phyloP scores from a whole-genome alignment of 2,113 vertebrate genomes.

The Crotalus helleri region DNA sequence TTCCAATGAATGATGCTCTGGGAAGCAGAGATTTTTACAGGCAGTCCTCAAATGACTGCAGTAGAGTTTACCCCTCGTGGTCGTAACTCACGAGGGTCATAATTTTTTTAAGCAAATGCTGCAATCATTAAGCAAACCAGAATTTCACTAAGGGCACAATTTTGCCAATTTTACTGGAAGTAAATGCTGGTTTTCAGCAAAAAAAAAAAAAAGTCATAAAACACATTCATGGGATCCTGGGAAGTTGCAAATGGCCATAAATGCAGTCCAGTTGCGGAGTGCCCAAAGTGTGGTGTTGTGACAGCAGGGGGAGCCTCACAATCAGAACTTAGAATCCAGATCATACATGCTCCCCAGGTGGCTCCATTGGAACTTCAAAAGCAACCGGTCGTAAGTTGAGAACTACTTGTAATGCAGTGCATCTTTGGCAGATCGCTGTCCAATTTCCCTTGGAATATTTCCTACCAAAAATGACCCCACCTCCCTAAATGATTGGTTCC shows the following conservation, averaged over 20 bases:
- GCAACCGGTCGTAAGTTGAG: neutral
- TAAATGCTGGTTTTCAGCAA: too few species aligned
- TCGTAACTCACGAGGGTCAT: too few species aligned
- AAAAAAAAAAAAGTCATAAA: too few species aligned
- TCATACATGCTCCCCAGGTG: neutral
- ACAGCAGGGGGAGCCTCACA: neutral
- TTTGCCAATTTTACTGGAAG: too few species aligned
- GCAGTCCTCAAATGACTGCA: too few species aligned
- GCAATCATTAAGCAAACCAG: too few species aligned
- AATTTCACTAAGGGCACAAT: too few species aligned
- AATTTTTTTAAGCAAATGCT: too few species aligned
- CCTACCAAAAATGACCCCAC: neutral
- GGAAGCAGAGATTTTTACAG: neutral
- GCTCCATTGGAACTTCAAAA: neutral
- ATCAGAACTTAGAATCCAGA: neutral
- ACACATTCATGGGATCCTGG: neutral
- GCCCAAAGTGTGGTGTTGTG: neutral
- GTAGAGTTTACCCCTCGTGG: too few species aligned
- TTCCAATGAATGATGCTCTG: neutral
- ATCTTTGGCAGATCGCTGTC: neutral
- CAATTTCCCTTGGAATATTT: neutral
- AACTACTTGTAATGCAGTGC: neutral
- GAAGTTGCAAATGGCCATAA: neutral
- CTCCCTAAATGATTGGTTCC: neutral
- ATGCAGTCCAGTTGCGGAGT: neutral